A percentile compares a stretch with the other conserved stretches of the same genome.
These are phyloP conservation scores for Micromesistius poutassou DNA, from an alignment of 2,797 vertebrate genomes.

Conservation along the genomic window DNA sequence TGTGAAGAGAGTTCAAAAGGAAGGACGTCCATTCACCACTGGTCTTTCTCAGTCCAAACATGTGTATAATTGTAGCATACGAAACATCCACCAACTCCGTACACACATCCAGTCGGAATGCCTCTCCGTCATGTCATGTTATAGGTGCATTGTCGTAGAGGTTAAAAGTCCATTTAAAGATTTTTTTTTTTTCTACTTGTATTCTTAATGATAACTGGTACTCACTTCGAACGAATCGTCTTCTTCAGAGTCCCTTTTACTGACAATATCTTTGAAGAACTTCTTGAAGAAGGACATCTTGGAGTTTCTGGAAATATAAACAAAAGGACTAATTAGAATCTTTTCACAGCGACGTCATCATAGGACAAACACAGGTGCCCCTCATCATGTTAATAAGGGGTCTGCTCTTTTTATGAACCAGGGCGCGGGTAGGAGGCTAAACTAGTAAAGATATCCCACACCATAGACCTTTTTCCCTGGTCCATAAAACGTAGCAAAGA, in stretches of 20 bases:
- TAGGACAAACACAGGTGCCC: too few relatives aligned
- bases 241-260: constrained; percentile 23
- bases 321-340: not conserved
- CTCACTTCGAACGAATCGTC: constrained; percentile 43
- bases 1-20: constrained; percentile 5
- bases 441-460: too few relatives aligned
- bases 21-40: too few relatives aligned
- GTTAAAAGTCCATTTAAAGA: not conserved
- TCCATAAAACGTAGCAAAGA: too few relatives aligned
- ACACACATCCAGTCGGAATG: too few relatives aligned
- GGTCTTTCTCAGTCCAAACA: not conserved
- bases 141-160: not conserved
- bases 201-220: not conserved
- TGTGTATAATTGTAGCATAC: too few relatives aligned
- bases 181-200: not conserved
- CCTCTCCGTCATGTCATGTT: not conserved
- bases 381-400: too few relatives aligned
- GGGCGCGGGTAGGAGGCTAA: too few relatives aligned
- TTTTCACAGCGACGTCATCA: too few relatives aligned
- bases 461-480: too few relatives aligned
- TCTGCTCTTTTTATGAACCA: too few relatives aligned
- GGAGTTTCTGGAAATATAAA: constrained; percentile 1
- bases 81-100: too few relatives aligned
- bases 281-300: constrained; percentile 79
- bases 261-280: constrained; percentile 61